These are phyloP conservation scores for Nasonia vitripennis DNA, from an alignment of 1,140 invertebrate genomes.

Conservation along the genomic window DNA sequence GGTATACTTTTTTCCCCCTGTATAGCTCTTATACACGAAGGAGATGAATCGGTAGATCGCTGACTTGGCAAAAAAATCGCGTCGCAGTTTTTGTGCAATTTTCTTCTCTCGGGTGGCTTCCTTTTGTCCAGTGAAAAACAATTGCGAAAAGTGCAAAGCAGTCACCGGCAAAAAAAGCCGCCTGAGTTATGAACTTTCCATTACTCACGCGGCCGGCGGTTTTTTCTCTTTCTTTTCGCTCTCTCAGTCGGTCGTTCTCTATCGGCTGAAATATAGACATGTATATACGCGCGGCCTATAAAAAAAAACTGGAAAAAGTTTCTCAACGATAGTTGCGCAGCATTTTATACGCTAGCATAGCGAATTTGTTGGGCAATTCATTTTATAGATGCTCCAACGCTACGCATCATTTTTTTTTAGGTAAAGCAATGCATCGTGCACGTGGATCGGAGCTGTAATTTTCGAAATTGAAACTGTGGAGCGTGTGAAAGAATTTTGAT, in stretches of 20 bases:
- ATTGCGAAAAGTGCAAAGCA: conserved; percentile 29
- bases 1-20: neutral
- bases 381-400: neutral
- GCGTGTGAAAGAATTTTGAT: no score
- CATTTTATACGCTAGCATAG: neutral
- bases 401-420: neutral
- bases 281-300: neutral
- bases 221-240: conserved; percentile 1
- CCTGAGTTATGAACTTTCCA: conserved; percentile 29
- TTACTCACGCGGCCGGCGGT: conserved; percentile 10
- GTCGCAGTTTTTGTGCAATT: neutral
- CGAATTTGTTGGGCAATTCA: conserved; percentile 5
- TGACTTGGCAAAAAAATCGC: neutral
- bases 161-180: neutral
- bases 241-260: neutral
- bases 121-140: neutral
- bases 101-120: neutral
- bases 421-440: neutral
- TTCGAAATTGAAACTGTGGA: no score
- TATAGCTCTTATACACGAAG: no score
- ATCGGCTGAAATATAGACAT: neutral
- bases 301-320: conserved; percentile 29
- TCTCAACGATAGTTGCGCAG: conserved; percentile 19
- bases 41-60: neutral
- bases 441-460: no score